Conservation (phyloP, 2,797 vertebrate genomes). For the Scleropages formosus region DNA sequence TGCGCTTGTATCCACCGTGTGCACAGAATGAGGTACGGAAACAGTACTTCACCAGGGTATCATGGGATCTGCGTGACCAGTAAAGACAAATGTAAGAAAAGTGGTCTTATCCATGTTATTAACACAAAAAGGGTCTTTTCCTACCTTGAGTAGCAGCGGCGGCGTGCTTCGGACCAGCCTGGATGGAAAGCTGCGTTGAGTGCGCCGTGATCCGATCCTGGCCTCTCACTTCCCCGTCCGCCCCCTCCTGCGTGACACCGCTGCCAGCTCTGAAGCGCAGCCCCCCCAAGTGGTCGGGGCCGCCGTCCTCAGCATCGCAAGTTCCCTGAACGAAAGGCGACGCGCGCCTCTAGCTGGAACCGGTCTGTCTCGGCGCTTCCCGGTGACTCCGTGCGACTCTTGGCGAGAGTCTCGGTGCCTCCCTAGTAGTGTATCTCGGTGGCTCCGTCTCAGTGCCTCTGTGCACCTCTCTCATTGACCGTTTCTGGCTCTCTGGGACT, state of each 20-base stretch:
- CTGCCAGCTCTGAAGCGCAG: background rate
- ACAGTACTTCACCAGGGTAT: too few relatives aligned
- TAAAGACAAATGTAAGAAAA: too few relatives aligned
- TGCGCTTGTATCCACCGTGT: too few relatives aligned
- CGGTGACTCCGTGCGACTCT: background rate
- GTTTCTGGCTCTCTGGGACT: constrained; percentile 44
- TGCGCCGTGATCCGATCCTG: background rate
- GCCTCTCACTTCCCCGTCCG: background rate
- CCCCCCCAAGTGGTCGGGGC: background rate
- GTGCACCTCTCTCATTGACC: constrained; percentile 46
- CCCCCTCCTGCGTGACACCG: background rate
- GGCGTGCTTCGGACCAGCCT: background rate
- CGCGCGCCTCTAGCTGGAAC: background rate
- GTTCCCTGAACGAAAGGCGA: background rate
- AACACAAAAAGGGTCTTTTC: background rate
- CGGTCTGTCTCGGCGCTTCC: background rate
- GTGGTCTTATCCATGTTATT: too few relatives aligned
- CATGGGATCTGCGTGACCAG: too few relatives aligned
- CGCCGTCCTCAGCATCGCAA: constrained; percentile 11
- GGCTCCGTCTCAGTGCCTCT: constrained; percentile 31
- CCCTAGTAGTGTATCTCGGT: background rate
- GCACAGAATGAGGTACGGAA: too few relatives aligned
- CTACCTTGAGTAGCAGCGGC: constrained; percentile 12
- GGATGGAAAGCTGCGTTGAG: too few relatives aligned
- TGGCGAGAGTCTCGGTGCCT: background rate